Evolutionary conservation across 2,113 vertebrate genomes (phyloP).

Genomic region (Scopus umbretta): DNA sequence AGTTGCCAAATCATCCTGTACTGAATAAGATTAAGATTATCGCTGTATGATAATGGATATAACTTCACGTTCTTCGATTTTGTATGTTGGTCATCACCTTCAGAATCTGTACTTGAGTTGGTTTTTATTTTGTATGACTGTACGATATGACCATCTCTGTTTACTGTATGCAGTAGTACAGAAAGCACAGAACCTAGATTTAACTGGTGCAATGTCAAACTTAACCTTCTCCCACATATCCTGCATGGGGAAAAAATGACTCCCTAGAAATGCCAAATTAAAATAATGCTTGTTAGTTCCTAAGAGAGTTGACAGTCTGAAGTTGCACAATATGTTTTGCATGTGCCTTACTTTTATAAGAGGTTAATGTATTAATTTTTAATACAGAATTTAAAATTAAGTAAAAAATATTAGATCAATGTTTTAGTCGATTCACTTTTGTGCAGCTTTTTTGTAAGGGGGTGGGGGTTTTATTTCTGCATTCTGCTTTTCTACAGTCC

Average conservation of each 20-base stretch:
- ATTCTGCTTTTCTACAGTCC: accelerated
- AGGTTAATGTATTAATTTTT: conserved; percentile 63
- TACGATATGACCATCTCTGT: background rate
- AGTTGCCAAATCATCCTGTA: conserved; percentile 60
- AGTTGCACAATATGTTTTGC: conserved; percentile 67
- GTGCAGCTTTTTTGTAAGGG: background rate
- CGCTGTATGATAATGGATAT: conserved; percentile 22
- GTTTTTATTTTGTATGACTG: background rate
- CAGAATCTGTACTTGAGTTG: conserved; percentile 19
- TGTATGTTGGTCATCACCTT: background rate
- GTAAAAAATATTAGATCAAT: background rate
- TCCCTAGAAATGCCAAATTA: conserved; percentile 51
- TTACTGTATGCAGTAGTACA: background rate
- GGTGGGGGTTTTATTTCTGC: background rate
- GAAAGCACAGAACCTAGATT: conserved; percentile 6
- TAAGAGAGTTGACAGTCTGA: conserved; percentile 16
- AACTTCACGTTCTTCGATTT: conserved; percentile 22
- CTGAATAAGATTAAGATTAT: background rate
- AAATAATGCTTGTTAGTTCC: conserved; percentile 48
- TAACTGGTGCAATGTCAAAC: background rate
- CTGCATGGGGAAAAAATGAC: conserved; percentile 40
- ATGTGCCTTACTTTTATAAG: conserved; percentile 75
- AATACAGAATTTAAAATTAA: conserved; percentile 48
- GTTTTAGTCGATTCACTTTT: background rate
- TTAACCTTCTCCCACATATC: conserved; percentile 17